Conservation (phyloP, 2,888 invertebrate genomes). For the Sphecodes monilicornis region DNA sequence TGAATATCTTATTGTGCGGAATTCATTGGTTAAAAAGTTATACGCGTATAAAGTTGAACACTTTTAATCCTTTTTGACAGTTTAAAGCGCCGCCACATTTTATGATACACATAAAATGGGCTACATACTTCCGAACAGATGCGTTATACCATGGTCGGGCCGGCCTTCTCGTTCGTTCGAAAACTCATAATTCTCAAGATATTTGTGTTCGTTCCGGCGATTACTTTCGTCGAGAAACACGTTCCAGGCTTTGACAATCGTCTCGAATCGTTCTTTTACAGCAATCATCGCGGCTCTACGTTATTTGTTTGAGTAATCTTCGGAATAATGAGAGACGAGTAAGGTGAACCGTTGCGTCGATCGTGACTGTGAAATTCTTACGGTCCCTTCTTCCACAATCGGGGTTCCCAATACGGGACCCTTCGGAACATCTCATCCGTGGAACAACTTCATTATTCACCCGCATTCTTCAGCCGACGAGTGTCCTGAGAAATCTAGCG, state of each 20-base stretch:
- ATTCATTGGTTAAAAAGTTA: too few relatives aligned
- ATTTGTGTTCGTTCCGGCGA: neutral
- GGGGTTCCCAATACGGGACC: conserved; percentile 64
- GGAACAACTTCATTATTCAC: conserved; percentile 67
- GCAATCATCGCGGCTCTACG: neutral
- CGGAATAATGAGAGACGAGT: neutral
- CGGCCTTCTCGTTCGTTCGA: too few relatives aligned
- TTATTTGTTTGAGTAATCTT: conserved; percentile 1
- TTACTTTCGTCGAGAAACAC: neutral
- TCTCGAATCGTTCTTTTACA: neutral
- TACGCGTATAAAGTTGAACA: too few relatives aligned
- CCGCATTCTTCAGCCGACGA: conserved; percentile 62
- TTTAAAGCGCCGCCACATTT: too few relatives aligned
- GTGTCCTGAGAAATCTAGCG: conserved; percentile 51
- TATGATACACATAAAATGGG: too few relatives aligned
- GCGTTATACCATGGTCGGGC: too few relatives aligned
- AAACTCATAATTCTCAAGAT: too few relatives aligned
- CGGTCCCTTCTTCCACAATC: conserved; percentile 25
- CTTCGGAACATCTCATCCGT: conserved; percentile 48
- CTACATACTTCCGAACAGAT: too few relatives aligned
- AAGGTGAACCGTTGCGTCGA: neutral
- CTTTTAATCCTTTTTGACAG: too few relatives aligned
- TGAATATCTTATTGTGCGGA: too few relatives aligned
- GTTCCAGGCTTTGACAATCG: neutral
- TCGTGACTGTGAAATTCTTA: conserved; percentile 26